Base-by-base conservation (phyloP, 2,797 vertebrate genomes). In the Psittacula derbiana region DNA sequence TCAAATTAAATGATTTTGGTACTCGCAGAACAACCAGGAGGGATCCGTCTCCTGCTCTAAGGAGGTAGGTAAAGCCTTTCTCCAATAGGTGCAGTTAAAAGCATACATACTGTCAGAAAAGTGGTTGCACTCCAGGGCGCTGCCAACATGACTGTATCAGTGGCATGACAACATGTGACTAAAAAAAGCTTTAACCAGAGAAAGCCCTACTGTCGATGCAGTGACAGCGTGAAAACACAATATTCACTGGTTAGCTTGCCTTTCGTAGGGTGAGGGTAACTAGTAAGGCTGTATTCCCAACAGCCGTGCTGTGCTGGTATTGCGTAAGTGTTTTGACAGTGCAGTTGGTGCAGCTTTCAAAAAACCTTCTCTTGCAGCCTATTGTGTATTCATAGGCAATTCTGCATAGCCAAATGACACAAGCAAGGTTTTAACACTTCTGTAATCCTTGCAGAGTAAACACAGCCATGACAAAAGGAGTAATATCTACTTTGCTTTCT, bases 281-380 rank as follows among this genome's bases (percentile, higher is more conserved):
- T 17, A 73, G 57, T 21, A 38, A 46, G 52, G 74, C 86, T 96
- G 66, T 17, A 17, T 71, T 94, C 78, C 86, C 86, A 80, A 8
- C 55, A 94, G 88, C 88, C 91, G 64, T 40, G 84, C 95, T 94
- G 90, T 76, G 88, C 84, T 87, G 86, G 60, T 47, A 67, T 86
- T 93, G 88, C 46, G 0, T 64, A 95, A 96, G 91, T 64, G 53
- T 49, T 80, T 67, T 74, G 41, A 87, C 84, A 69, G 84, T 40
- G 61, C 4, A 6, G 60, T 61, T 92, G 74, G 92, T 92, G 82
- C 31, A 86, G 92, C 72, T 72, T 78, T 89, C 66, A 71, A 57
- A 91, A 90, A 92, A 30, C 4, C 55, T 88, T 60, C 47, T 85
- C 88, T 71, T 67, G 64, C 44, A 92, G 60, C 64, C 60, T 53